phyloP scores from a whole-genome alignment of 2,797 vertebrate species.

The Eulemur mongoz region DNA sequence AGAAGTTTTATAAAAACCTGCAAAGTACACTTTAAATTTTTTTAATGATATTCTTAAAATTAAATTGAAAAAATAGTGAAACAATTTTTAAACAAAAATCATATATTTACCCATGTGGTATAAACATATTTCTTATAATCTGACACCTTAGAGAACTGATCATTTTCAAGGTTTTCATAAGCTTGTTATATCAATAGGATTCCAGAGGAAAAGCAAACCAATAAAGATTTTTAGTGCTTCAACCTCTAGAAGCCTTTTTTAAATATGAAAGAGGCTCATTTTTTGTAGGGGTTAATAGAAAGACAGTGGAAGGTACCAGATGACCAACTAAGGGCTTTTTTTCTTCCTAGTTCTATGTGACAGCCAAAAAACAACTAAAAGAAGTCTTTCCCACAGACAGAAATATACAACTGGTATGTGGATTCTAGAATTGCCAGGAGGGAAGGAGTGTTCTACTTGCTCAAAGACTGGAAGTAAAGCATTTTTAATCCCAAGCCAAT shows the following conservation, averaged over 20 bases:
- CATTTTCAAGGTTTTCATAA: not conserved
- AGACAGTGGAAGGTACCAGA: not conserved
- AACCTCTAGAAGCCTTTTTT: not conserved
- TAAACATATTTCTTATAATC: slow-evolving; percentile 5
- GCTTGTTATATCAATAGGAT: not conserved
- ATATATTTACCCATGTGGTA: not conserved
- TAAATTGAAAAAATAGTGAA: not conserved
- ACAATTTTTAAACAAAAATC: not conserved
- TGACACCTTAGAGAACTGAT: not conserved
- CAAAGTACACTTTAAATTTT: not conserved
- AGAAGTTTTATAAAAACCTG: not conserved
- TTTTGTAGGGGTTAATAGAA: not conserved
- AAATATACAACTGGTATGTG: not conserved
- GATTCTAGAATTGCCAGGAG: not conserved
- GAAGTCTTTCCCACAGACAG: not conserved
- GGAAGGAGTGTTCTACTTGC: not conserved
- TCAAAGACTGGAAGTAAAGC: not conserved
- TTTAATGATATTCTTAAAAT: slow-evolving; percentile 27
- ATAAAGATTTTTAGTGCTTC: not conserved
- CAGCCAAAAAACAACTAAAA: not conserved
- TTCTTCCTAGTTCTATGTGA: not conserved
- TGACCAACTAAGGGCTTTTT: not conserved
- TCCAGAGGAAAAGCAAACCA: not conserved
- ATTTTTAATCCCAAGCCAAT: not conserved
- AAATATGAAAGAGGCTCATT: not conserved